Evolutionary conservation across 2,113 vertebrate genomes (phyloP), one percentile per base, ranked within the genome.

Genomic region (Pseudopipra pipra): DNA sequence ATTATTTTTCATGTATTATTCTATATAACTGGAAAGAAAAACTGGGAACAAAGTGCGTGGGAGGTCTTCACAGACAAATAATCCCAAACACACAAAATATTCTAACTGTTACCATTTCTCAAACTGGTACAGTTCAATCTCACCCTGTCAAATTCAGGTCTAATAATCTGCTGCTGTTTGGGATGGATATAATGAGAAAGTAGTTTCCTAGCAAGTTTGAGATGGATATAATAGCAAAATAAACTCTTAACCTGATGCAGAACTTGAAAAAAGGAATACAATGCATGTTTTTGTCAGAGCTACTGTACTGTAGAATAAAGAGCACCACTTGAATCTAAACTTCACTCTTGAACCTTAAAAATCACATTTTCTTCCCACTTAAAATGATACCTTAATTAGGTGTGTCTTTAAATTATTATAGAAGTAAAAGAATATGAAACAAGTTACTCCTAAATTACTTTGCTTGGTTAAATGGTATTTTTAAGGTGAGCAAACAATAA

Each of bases 201-300:
- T 22, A 56, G 51, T 55, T 47, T 86, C 63, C 76, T 59, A 54
- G 58, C 1, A 3, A 22, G 24, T 73, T 72, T 73, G 58, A 71
- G 33, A 35, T 13, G 43, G 43, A 80, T 79, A 87, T 75, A 94
- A 95, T 62, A 94, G 84, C 79, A 95, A 95, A 90, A 80, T 63
- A 94, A 89, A 77, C n/a, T 41, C 33, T 61, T 73, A 75, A 68
- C 5, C 14, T 51, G 47, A 58, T 72, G 28, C 31, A 80, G 68
- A 78, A 44, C 35, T 77, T 74, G 37, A 43, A 82, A 65, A 85
- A 92, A 79, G 27, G 31, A 58, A 52, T 21, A 73, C 31, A 85
- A 52, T 17, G 54, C n/a, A 72, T 58, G 8, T 84, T 94, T 77
- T 90, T 47, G 62, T 91, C n/a, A 65, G 72, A 67, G 27, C 12